Evolutionary conservation across 1,140 invertebrate species (phyloP), one percentile per base, ranked within the genome.

Genomic region (Drosophila repletoides): DNA sequence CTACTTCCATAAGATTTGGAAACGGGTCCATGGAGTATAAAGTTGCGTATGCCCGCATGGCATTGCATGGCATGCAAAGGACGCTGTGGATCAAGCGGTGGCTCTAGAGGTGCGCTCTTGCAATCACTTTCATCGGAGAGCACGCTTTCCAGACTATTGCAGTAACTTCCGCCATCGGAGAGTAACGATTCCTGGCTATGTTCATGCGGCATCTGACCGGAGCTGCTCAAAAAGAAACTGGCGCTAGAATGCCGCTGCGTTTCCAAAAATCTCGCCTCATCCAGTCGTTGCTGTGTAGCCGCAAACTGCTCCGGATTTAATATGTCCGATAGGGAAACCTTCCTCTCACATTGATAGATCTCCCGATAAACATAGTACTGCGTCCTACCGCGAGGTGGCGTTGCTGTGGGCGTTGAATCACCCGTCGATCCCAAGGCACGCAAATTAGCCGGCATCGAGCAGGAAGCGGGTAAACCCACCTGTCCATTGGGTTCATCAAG

Each of bases 41-140:
- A 88, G 51, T 89, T 89, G 1, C 87, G 64, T 51, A 89, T 88
- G 58, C 88, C 84, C 26, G 79, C 76, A 49, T 90, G 87, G 1
- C 86, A 73, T 36, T 90, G 73, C 68, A 81, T 61, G 1, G 65
- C 48, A 3, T 70, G 65, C n/a, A 70, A 5, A 0, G 64, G 70
- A 0, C 63, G 67, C 28, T 76, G 72, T 24, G 91, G 91, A 72
- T 93, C 92, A 51, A 94, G 94, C 1, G 95, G 83, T 89, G 93
- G 93, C 89, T 95, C 95, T 17, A 95, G 86, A 0, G 94, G 95
- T 1, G 94, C 95, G 31, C 94, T 95, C 88, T 95, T 95, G 6
- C 94, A 95, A 76, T 95, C 94, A 1, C 94, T 95, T 52, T 95
- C 95, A 89, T 95, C 95, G 0, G 95, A 95, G 2, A 96, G 79